phyloP scores from a whole-genome alignment of 2,113 vertebrate genomes.

The Tenrec ecaudatus region DNA sequence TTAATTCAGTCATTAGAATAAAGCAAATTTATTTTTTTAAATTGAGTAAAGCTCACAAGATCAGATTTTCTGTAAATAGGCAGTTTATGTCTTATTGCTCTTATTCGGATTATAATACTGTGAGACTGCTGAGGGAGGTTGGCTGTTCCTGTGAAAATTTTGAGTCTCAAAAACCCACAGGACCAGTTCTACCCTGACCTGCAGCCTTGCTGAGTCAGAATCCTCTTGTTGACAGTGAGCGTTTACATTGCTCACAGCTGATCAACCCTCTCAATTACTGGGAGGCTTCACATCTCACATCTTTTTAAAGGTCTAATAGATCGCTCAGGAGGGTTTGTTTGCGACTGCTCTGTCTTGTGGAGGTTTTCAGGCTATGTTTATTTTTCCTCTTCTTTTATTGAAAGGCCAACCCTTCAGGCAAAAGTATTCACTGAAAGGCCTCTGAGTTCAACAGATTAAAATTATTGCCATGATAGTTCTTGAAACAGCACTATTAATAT shows the following conservation, averaged over 20 bases:
- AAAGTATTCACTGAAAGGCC: background rate
- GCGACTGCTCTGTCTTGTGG: background rate
- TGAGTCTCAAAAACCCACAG: no score
- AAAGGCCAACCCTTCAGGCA: background rate
- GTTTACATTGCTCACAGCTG: background rate
- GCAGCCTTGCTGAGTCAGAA: no score
- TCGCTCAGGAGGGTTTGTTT: background rate
- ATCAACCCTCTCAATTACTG: background rate
- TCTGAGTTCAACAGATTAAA: background rate
- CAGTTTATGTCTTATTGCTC: background rate
- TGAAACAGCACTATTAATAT: background rate
- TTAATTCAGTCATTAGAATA: slow-evolving; percentile 6
- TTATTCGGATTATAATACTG: no score
- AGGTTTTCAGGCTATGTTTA: background rate
- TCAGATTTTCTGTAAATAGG: background rate
- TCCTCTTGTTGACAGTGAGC: no score
- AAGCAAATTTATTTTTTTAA: background rate
- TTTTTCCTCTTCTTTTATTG: background rate
- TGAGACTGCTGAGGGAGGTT: no score
- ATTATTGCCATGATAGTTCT: background rate
- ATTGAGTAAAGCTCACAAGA: background rate
- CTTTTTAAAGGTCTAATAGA: background rate
- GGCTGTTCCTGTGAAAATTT: no score
- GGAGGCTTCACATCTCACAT: background rate
- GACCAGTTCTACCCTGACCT: no score